Base-by-base conservation (phyloP, 2,888 invertebrate genomes). In the Unio delphinus region DNA sequence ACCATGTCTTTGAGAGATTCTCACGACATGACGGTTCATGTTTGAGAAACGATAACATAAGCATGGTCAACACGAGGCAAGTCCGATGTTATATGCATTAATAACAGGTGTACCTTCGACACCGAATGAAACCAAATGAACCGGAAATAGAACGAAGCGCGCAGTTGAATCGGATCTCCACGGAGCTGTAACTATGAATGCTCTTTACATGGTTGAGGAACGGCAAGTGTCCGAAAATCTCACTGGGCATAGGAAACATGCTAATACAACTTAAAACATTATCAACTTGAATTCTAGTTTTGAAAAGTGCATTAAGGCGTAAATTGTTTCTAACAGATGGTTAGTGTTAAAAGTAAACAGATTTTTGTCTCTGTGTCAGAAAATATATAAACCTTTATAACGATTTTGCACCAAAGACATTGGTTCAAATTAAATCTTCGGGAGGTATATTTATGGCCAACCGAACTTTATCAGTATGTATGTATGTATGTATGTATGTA, bases 91-190 rank as follows among this genome's bases (percentile, higher is more conserved):
- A 65, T 63, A 45, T 61, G 26, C 73, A 73, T 73, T 73, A 73
- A 26, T 54, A 65, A 65, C 73, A 73, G 73, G 69, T 73, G 73
- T 73, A 64, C 57, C 61, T 61, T 65, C 71, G 71, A 71, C 74
- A 74, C 71, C 74, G 70, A 71, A 67, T 65, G 70, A 65, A 58
- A 58, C 70, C 71, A 74, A 74, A 71, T 71, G 74, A 74, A 71
- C 71, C 68, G 71, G 61, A 74, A 68, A 70, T 64, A 56, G 59
- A 70, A 67, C 23, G 58, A 74, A 74, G 15, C 3, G 71, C 67
- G 30, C 69, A 65, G 69, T 56, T 62, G 74, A 74, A 64, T 65
- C 74, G 71, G 67, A 70, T 68, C 69, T 68, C 56, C 56, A 60
- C 61, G 60, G 63, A 59, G 18, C 56, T 71, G 67, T 68, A 65